Conservation (phyloP, 2,113 vertebrate species). For the Xenotilapia leptura region DNA sequence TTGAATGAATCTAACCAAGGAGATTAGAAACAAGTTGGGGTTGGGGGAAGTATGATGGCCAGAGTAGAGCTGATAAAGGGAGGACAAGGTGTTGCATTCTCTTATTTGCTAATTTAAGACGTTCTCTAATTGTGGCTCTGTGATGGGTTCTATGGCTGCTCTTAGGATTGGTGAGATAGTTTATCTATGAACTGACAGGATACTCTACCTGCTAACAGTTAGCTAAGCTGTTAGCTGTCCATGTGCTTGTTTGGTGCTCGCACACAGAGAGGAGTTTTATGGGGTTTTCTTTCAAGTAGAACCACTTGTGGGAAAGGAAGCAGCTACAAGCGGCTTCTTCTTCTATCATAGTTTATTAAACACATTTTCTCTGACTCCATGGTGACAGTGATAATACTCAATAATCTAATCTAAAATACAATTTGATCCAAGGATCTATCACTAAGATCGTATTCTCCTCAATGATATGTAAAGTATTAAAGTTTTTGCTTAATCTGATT, state of each 20-base stretch:
- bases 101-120: constrained; percentile 32
- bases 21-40: neutral
- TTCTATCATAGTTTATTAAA: neutral
- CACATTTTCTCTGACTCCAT: neutral
- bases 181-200: constrained; percentile 30
- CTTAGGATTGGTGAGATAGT: constrained; percentile 35
- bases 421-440: neutral
- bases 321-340: neutral
- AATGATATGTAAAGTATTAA: neutral
- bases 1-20: rapidly evolving
- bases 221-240: neutral
- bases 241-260: neutral
- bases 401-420: neutral
- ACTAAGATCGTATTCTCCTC: neutral
- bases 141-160: constrained; percentile 23
- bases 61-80: neutral
- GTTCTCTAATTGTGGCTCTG: constrained; percentile 30
- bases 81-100: neutral
- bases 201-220: neutral
- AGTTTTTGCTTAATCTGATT: neutral
- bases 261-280: neutral
- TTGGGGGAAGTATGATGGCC: neutral
- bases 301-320: neutral
- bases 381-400: neutral
- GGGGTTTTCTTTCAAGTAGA: neutral